Evolutionary conservation across 1,140 invertebrate genomes (phyloP).

Genomic region (Lordiphosa stackelbergi): DNA sequence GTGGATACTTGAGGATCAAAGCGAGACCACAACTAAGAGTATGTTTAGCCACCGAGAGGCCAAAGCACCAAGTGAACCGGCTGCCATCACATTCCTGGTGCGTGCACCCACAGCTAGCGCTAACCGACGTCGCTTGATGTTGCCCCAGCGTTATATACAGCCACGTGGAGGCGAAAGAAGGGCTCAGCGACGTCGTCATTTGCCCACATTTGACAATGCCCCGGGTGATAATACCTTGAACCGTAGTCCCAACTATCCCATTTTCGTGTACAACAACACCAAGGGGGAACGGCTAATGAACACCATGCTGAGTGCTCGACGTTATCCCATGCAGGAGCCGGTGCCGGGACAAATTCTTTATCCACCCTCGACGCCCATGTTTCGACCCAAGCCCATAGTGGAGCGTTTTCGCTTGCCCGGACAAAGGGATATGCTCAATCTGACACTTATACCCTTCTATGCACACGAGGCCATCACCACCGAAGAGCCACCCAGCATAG

Average conservation of each 20-base stretch:
- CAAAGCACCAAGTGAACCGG: slow-evolving; percentile 7
- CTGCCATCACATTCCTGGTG: slow-evolving; percentile 39
- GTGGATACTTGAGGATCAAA: slow-evolving; percentile 68
- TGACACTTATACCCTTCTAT: slow-evolving; percentile 69
- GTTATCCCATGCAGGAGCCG: slow-evolving; percentile 72
- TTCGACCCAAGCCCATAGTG: slow-evolving; percentile 64
- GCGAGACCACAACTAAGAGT: too few relatives aligned
- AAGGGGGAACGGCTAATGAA: slow-evolving; percentile 58
- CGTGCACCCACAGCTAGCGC: neutral
- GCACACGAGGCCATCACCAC: slow-evolving; percentile 62
- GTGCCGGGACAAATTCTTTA: slow-evolving; percentile 65
- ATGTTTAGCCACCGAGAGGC: too few relatives aligned
- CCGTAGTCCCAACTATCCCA: slow-evolving; percentile 27
- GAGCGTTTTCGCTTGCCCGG: slow-evolving; percentile 55
- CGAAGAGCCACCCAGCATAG: slow-evolving; percentile 11
- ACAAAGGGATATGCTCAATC: slow-evolving; percentile 38
- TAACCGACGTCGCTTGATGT: slow-evolving; percentile 32
- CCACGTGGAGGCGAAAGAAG: slow-evolving; percentile 2
- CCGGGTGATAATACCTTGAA: slow-evolving; percentile 49
- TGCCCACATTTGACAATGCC: slow-evolving; percentile 60
- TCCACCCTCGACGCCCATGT: slow-evolving; percentile 65
- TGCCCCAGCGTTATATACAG: slow-evolving; percentile 24
- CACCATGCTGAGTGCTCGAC: slow-evolving; percentile 57
- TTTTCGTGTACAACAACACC: slow-evolving; percentile 66
- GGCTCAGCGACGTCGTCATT: slow-evolving; percentile 21